Conservation (phyloP, 2,888 invertebrate genomes). For the Ectropis crepuscularia region DNA sequence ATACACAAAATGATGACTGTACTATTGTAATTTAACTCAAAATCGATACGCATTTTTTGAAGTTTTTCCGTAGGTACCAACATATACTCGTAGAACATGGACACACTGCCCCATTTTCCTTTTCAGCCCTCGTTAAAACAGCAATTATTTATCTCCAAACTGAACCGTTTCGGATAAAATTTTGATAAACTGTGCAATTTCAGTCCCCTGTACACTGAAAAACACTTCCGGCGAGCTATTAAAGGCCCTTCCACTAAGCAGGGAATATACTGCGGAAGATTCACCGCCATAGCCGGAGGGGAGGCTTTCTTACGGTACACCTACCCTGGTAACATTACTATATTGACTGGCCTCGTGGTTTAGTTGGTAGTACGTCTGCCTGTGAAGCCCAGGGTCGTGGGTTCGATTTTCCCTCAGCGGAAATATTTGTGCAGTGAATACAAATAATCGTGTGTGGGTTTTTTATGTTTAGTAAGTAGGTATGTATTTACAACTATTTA, state of each 20-base stretch:
- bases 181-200: conserved; percentile 27
- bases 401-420: too few relatives aligned
- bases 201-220: conserved; percentile 23
- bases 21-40: too few relatives aligned
- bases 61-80: neutral
- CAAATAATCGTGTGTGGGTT: too few relatives aligned
- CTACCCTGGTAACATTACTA: too few relatives aligned
- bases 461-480: too few relatives aligned
- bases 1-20: too few relatives aligned
- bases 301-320: conserved; percentile 9
- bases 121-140: conserved; percentile 1
- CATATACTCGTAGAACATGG: neutral
- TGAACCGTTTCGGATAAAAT: conserved; percentile 12
- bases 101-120: neutral
- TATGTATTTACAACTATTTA: too few relatives aligned
- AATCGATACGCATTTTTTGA: too few relatives aligned
- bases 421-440: too few relatives aligned
- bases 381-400: too few relatives aligned
- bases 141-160: conserved; percentile 2
- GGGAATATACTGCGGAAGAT: conserved; percentile 26
- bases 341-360: too few relatives aligned
- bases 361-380: too few relatives aligned
- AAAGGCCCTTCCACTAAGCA: conserved; percentile 24
- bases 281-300: conserved; percentile 19
- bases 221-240: conserved; percentile 26